Base-by-base conservation (phyloP, 2,113 vertebrate genomes). In the Gnathonemus longibarbis region DNA sequence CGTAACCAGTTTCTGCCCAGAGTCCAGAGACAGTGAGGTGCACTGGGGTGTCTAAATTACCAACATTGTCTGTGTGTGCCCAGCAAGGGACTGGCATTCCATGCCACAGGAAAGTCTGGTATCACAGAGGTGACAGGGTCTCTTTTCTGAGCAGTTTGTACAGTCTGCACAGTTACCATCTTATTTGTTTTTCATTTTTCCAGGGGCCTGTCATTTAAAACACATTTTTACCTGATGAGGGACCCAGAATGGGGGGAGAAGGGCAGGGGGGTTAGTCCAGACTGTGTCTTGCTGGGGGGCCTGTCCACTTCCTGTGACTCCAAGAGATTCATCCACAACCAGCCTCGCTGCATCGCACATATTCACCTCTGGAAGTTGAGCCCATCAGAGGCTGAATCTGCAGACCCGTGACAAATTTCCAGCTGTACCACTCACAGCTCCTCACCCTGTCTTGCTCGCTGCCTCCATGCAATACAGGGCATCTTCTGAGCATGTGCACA, bases 371-470 rank as follows among this genome's bases (percentile, higher is more conserved):
- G 13, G 53, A 46, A 15, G n/a, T 49, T 50, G 31, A 66, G 31
- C 11, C 27, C 42, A 86, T 70, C 86, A 9, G 8, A 11, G 90
- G 88, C 24, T 50, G 31, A 35, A 84, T 89, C 70, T 52, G 89
- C 85, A 90, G 89, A 88, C 50, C 89, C 21, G 7, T 84, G 88
- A 52, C 66, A 62, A 91, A 80, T 80, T 31, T 24, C 66, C 70
- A 84, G 85, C 70, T 90, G 70, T 21, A 58, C n/a, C 49, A 6
- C 84, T 53, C 84, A 39, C 84, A 86, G 19, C 66, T 70, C 56
- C 49, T 50, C 31, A 58, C 58, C 49, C 15, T 17, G n/a, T 17
- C 77, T 35, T 27, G 83, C 49, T 27, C 56, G 50, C 52, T 48
- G 2, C n/a, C 46, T 3, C 87, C 88, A 49, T 88, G 83, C 24